Evolutionary conservation across 1,140 invertebrate species (phyloP).

Genomic region (Lepidurus packardi): DNA sequence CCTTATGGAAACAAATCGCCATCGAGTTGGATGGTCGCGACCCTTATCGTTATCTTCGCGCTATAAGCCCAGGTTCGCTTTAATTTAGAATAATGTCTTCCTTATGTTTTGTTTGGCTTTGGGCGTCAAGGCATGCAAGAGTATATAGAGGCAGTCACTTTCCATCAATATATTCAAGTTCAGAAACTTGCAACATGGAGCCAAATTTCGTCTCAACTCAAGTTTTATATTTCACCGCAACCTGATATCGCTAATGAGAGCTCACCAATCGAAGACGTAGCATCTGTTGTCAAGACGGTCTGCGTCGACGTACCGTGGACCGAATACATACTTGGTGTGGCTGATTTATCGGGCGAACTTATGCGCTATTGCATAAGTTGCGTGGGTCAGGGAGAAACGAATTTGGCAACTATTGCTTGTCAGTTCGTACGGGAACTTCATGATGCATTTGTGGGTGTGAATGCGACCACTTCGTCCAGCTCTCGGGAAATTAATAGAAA

Average conservation of each 20-base stretch:
- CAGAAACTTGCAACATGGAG: constrained; percentile 46
- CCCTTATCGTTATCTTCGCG: constrained; percentile 2
- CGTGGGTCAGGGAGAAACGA: constrained; percentile 67
- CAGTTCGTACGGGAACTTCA: constrained; percentile 63
- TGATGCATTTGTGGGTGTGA: constrained; percentile 57
- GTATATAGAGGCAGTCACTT: constrained; percentile 76
- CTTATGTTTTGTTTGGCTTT: constrained; percentile 23
- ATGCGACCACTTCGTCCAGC: constrained; percentile 34
- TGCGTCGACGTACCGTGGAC: constrained; percentile 49
- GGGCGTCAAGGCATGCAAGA: constrained; percentile 62
- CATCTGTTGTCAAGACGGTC: constrained; percentile 10
- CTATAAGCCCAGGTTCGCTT: background rate
- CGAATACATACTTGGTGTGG: constrained; percentile 76
- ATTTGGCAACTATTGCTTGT: constrained; percentile 57
- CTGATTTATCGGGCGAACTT: constrained; percentile 81
- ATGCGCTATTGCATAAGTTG: constrained; percentile 83
- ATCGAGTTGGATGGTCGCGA: background rate
- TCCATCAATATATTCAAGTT: constrained; percentile 58
- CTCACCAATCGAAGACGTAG: constrained; percentile 33
- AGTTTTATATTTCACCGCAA: constrained; percentile 39
- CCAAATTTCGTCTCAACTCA: constrained; percentile 48
- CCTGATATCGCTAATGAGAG: background rate
- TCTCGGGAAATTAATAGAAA: constrained; percentile 64
- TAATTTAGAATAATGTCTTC: background rate
- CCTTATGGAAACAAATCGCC: background rate